A percentile compares a stretch with the other conserved stretches of the same genome.
Evolutionary conservation across 2,888 invertebrate genomes (phyloP).

Genomic region (Drosophila buzzatii): DNA sequence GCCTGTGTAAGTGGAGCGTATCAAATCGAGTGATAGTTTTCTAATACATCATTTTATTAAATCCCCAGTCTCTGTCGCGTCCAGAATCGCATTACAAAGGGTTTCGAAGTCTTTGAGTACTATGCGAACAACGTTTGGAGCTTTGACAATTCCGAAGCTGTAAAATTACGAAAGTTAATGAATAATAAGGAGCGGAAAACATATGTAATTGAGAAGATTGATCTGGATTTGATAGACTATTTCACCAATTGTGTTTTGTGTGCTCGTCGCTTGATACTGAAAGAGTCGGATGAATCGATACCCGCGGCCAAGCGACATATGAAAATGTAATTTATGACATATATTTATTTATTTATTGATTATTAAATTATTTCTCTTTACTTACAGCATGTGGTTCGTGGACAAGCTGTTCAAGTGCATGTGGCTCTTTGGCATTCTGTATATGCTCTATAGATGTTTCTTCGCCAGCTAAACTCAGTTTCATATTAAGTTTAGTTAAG

Average conservation of each 20-base stretch:
- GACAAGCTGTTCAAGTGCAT: slow-evolving; percentile 90
- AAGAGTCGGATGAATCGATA: slow-evolving; percentile 92
- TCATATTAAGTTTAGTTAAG: slow-evolving; percentile 59
- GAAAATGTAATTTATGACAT: slow-evolving; percentile 88
- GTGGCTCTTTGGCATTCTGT: slow-evolving; percentile 89
- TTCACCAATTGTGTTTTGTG: slow-evolving; percentile 93
- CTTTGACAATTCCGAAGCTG: slow-evolving; percentile 90
- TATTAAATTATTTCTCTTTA: slow-evolving; percentile 3
- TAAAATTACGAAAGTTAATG: slow-evolving; percentile 87
- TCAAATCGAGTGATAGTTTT: no score
- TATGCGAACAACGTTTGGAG: slow-evolving; percentile 97
- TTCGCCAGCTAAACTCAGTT: slow-evolving; percentile 57
- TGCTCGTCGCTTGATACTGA: slow-evolving; percentile 92
- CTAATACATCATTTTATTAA: background rate
- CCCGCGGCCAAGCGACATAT: slow-evolving; percentile 93
- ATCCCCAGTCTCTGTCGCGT: slow-evolving; percentile 90
- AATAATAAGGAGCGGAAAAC: slow-evolving; percentile 88
- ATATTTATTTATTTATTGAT: background rate
- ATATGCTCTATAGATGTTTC: slow-evolving; percentile 79
- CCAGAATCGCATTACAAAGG: slow-evolving; percentile 93
- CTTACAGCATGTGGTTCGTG: slow-evolving; percentile 94
- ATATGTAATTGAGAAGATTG: slow-evolving; percentile 89
- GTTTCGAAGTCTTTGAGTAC: slow-evolving; percentile 95
- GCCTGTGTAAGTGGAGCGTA: slow-evolving; percentile 90
- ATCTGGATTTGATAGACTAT: slow-evolving; percentile 91